Conservation (phyloP, 2,113 vertebrate species). For the Glareola pratincola region DNA sequence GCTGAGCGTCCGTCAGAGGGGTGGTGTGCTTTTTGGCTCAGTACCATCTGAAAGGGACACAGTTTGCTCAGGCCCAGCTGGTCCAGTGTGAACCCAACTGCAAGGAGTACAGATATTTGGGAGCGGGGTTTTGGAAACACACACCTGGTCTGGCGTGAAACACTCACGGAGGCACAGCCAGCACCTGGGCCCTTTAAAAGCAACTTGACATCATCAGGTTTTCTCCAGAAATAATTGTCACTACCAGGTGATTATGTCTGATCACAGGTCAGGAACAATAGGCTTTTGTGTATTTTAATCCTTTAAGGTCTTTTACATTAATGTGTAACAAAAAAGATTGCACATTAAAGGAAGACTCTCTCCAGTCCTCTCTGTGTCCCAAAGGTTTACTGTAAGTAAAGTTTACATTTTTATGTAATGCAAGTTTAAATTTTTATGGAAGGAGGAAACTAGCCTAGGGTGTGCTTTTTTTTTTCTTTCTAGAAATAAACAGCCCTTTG, state of each 20-base stretch:
- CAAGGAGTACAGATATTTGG: background rate
- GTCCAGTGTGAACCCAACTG: background rate
- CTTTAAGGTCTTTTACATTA: background rate
- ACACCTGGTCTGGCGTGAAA: background rate
- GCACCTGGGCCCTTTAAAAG: background rate
- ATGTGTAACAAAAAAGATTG: background rate
- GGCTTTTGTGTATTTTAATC: conserved; percentile 16
- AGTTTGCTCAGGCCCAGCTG: background rate
- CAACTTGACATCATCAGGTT: background rate
- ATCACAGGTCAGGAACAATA: conserved; percentile 8
- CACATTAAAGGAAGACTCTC: background rate
- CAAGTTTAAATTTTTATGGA: background rate
- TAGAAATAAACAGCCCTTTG: background rate
- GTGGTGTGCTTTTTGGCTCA: background rate
- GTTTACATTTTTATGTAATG: background rate
- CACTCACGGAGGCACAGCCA: background rate
- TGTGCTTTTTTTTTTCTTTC: background rate
- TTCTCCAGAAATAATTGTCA: background rate
- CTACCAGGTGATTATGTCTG: background rate
- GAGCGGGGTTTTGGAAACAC: background rate
- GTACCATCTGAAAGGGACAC: background rate
- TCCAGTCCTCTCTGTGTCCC: background rate
- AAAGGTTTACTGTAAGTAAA: background rate
- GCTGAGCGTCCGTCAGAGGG: fast-evolving
- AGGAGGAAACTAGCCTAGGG: background rate